Evolutionary conservation across 2,797 vertebrate species (phyloP).

Genomic region (Channa striata): DNA sequence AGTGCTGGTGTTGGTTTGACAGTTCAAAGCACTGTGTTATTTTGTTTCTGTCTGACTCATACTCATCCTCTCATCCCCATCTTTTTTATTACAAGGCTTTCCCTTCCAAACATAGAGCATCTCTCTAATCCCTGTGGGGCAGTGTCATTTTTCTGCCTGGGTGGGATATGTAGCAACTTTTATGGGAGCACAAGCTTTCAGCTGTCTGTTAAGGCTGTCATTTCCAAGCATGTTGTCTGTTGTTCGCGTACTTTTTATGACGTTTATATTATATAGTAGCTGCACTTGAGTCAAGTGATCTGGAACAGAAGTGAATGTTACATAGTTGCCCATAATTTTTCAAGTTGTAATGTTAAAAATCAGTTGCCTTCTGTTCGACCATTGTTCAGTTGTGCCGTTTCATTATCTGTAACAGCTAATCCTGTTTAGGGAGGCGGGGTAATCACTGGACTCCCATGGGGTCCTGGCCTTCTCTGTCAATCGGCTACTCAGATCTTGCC

Average conservation of each 20-base stretch:
- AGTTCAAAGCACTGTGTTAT: conserved; percentile 51
- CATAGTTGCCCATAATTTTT: no score
- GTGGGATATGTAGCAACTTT: conserved; percentile 6
- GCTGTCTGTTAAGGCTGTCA: neutral
- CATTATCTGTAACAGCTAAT: no score
- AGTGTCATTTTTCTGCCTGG: conserved; percentile 4
- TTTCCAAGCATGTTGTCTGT: neutral
- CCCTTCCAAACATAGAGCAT: conserved; percentile 8
- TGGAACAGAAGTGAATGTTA: no score
- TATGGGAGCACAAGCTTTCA: neutral
- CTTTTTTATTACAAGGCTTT: conserved; percentile 22
- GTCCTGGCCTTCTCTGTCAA: no score
- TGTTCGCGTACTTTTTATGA: neutral
- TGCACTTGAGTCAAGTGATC: no score
- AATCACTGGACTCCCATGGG: no score
- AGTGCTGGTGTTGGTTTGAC: conserved; percentile 23
- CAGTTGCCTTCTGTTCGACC: no score
- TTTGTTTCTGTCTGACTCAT: conserved; percentile 41
- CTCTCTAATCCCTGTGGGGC: neutral
- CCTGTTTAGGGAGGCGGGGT: no score
- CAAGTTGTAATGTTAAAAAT: no score
- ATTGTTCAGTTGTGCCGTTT: no score
- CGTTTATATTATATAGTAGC: no score
- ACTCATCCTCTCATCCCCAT: conserved; percentile 15
- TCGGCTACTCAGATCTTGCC: no score